Base-by-base conservation (phyloP, 2,888 invertebrate genomes). In the Philopedon plagiatum region DNA sequence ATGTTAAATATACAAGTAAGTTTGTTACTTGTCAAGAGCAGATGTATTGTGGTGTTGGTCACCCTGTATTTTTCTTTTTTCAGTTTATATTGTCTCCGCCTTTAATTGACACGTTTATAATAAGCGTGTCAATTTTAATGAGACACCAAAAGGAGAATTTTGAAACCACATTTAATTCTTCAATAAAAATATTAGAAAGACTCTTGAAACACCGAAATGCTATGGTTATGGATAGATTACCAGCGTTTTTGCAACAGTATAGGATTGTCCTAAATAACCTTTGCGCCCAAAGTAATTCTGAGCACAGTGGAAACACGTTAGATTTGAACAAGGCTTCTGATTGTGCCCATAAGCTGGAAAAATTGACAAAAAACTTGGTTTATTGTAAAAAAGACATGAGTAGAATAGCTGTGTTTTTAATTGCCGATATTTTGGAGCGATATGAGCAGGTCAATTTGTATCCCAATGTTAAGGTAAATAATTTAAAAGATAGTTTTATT, bases 391-490 rank as follows among this genome's bases (percentile, higher is more conserved):
- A 83, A 76, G 85, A 87, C 75, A 83, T 87, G 78, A 75, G 81
- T 8, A 82, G 87, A 76, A 84, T 87, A 23, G 80, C 86, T 5
- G 84, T 85, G 62, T 87, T 87, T 81, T 80, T 88, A 69, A 83
- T 88, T 56, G 85, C 87, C 2, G 86, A 88, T 80, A 81, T 88
- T 78, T 80, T 88, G 73, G 79, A 81, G 58, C 83, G 86, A 58
- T 87, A 87, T 77, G 87, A 88, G 76, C 79, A 80, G 57, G 78
- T 82, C 54, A 83, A 85, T n/a, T 79, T 88, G 23, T 83, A 85
- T 79, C 83, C 86, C 2, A 82, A 82, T 73, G 83, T 87, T 19
- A 88, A 88, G 83, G 87, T 88, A 82, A 78, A 29, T 3, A n/a
- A n/a, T n/a, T n/a, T n/a, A n/a, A n/a, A n/a, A n/a, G n/a, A n/a